phyloP scores from a whole-genome alignment of 1,140 invertebrate genomes.

The Rhyacophila brunnea region DNA sequence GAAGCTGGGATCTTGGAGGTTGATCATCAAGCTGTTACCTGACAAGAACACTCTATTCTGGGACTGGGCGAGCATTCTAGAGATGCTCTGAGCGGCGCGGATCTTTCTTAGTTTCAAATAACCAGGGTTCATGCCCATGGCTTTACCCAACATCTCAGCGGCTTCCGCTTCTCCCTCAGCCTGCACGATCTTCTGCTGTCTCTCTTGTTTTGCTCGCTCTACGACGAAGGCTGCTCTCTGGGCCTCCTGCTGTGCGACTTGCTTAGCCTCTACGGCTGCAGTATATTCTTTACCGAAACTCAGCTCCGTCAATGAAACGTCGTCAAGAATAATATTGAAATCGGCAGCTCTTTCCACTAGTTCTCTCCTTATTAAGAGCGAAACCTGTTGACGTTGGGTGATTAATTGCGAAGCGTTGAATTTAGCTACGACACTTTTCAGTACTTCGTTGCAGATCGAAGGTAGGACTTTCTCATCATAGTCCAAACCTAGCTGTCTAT shows the following conservation, averaged over 20 bases:
- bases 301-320: constrained; percentile 98
- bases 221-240: constrained; percentile 98
- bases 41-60: constrained; percentile 95
- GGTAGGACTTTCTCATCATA: constrained; percentile 92
- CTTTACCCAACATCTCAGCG: constrained; percentile 96
- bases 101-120: constrained; percentile 98
- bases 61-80: constrained; percentile 92
- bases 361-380: constrained; percentile 89
- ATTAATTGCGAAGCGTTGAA: constrained; percentile 99
- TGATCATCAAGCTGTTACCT: constrained; percentile 93
- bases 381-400: constrained; percentile 96
- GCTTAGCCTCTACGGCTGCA: constrained; percentile 99
- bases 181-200: constrained; percentile 99
- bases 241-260: constrained; percentile 99
- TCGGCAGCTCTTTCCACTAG: constrained; percentile 95
- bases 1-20: constrained; percentile 92
- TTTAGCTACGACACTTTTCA: constrained; percentile 99
- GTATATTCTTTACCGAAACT: constrained; percentile 99
- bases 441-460: constrained; percentile 98
- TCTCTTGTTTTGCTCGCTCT: constrained; percentile 95
- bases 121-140: constrained; percentile 92
- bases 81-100: constrained; percentile 94
- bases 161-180: constrained; percentile 99
- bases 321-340: constrained; percentile 98
- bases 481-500: constrained; percentile 83